Conservation (phyloP, 2,113 vertebrate genomes). For the Pseudorasbora parva region DNA sequence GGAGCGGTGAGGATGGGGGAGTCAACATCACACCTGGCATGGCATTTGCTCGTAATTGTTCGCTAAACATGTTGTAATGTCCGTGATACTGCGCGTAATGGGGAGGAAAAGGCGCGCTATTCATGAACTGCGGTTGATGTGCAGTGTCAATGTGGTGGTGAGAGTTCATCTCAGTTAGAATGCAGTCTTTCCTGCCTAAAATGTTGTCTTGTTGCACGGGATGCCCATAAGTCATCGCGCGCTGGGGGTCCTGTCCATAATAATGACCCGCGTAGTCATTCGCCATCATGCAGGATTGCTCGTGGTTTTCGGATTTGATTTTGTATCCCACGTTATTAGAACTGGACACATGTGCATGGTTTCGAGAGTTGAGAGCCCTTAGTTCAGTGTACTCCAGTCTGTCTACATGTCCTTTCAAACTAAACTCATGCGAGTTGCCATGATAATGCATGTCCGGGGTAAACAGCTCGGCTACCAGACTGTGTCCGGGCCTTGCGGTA, state of each 20-base stretch:
- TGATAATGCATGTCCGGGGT: constrained; percentile 75
- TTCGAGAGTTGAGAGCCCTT: constrained; percentile 65
- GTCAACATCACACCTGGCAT: constrained; percentile 84
- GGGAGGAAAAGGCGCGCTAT: constrained; percentile 68
- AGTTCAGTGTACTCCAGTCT: constrained; percentile 83
- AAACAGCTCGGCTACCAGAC: constrained; percentile 89
- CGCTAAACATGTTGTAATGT: constrained; percentile 81
- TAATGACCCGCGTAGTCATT: constrained; percentile 73
- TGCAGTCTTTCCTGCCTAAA: constrained; percentile 69
- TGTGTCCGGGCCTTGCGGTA: constrained; percentile 73
- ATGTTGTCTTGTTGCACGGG: constrained; percentile 67
- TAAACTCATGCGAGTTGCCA: constrained; percentile 66
- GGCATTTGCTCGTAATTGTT: constrained; percentile 73
- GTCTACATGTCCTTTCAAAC: constrained; percentile 65
- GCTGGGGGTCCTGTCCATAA: constrained; percentile 73
- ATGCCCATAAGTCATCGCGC: constrained; percentile 61
- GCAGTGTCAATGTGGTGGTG: constrained; percentile 63
- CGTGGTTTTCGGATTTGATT: constrained; percentile 83
- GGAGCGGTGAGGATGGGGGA: constrained; percentile 84
- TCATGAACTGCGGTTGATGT: constrained; percentile 68
- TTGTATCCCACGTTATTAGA: constrained; percentile 75
- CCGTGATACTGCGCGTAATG: constrained; percentile 83
- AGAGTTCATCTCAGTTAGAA: constrained; percentile 69
- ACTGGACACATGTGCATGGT: constrained; percentile 50
- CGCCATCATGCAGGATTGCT: constrained; percentile 84